These are phyloP conservation scores for Heliconius erato DNA, from an alignment of 2,888 invertebrate species.

Conservation along the genomic window DNA sequence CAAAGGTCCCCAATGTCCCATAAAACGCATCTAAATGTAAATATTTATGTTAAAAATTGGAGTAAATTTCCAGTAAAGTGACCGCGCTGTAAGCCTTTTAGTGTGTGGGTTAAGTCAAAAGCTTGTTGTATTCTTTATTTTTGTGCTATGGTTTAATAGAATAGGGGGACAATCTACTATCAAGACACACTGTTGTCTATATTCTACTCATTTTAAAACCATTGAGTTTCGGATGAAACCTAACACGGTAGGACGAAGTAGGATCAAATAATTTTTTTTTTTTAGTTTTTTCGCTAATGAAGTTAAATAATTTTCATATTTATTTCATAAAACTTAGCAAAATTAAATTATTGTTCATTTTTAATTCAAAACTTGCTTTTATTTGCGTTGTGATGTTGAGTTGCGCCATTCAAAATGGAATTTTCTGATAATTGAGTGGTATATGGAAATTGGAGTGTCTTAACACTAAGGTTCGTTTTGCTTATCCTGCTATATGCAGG, in stretches of 20 bases:
- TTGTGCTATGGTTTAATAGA: neutral
- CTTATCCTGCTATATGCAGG: too few species aligned
- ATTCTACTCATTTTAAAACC: too few species aligned
- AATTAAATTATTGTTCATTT: too few species aligned
- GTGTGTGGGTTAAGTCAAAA: slow-evolving; percentile 47
- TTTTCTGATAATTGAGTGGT: neutral
- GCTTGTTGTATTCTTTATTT: neutral
- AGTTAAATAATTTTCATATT: too few species aligned
- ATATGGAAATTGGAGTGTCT: too few species aligned
- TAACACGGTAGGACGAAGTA: too few species aligned
- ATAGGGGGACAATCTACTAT: too few species aligned
- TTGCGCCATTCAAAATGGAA: neutral
- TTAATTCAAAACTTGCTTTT: too few species aligned
- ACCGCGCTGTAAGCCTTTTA: slow-evolving; percentile 54
- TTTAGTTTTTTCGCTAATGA: neutral
- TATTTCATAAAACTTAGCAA: too few species aligned
- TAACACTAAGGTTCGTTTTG: too few species aligned
- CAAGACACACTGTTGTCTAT: too few species aligned
- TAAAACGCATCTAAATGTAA: slow-evolving; percentile 72
- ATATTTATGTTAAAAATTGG: slow-evolving; percentile 73
- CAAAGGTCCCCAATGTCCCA: slow-evolving; percentile 51
- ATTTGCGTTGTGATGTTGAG: neutral
- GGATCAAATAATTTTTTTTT: neutral
- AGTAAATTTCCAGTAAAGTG: slow-evolving; percentile 69
- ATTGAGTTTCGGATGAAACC: too few species aligned